Base-by-base conservation (phyloP, 1,140 invertebrate species). In the Agrilus planipennis region DNA sequence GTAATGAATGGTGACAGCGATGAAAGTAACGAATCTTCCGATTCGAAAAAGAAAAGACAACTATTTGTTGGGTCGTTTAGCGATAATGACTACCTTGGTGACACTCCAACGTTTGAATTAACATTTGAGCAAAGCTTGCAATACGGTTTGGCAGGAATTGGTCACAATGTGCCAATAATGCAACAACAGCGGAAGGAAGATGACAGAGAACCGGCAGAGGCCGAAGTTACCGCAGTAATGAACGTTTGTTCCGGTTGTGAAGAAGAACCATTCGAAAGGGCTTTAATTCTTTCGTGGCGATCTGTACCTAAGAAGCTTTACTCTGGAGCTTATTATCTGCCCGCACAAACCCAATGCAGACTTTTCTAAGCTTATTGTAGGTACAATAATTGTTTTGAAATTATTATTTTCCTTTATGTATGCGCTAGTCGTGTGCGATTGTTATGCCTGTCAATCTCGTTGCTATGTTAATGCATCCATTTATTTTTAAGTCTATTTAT, bases 131-230 rank as follows among this genome's bases (percentile, higher is more conserved):
- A 68, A 41, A 70, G 67, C 19, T 46, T 76, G 6, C 49, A 75
- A 5, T 61, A 61, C n/a, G 79, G 80, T 5, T 58, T 83, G 11
- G 72, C 77, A 3, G 75, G 72, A 34, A 78, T 80, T n/a, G 76
- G 77, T 0, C 65, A 72, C 4, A 73, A 77, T 34, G 45, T 68
- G 14, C 67, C 69, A 4, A 64, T 73, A 6, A 63, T 72, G 38
- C 63, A 68, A 41, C 47, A 67, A 45, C 70, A 73, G 47, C 68
- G 71, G 44, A 57, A 66, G 47, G 67, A 58, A 34, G 44, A 71
- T 27, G 80, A 83, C 48, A 67, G 79, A n/a, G 83, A 86, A 47
- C 82, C 83, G 0, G 84, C 84, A 0, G 83, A 87, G 57, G 81
- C 74, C 15, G 84, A 88, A 58, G 83, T 86, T 0, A 77, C 68